These are phyloP conservation scores for Drosophila elegans DNA, from an alignment of 1,140 invertebrate species.

Conservation along the genomic window DNA sequence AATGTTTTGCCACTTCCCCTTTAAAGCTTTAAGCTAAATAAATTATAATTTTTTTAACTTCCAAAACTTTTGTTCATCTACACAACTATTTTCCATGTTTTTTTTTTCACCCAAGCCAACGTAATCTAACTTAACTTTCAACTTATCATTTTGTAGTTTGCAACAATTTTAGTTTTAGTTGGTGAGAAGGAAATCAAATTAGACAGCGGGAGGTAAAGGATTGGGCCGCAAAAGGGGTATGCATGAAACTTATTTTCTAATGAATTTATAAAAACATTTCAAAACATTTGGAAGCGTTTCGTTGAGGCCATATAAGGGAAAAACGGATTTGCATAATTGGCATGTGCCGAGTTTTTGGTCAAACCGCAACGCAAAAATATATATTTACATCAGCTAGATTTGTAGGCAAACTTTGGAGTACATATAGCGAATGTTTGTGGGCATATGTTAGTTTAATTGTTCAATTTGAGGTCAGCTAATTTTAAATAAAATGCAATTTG, in stretches of 20 bases:
- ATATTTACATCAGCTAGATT: constrained; percentile 28
- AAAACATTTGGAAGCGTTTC: constrained; percentile 63
- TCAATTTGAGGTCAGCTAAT: constrained; percentile 16
- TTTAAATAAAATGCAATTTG: background rate
- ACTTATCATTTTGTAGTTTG: constrained; percentile 69
- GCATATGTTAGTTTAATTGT: background rate
- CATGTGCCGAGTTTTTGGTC: constrained; percentile 40
- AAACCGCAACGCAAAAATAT: constrained; percentile 14
- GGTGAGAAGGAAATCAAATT: constrained; percentile 58
- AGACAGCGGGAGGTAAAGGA: constrained; percentile 16
- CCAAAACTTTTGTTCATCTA: background rate
- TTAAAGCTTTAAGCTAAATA: background rate
- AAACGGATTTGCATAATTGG: constrained; percentile 72
- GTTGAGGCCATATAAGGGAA: constrained; percentile 47
- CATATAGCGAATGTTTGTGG: background rate
- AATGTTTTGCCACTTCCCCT: background rate
- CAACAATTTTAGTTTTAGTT: constrained; percentile 21
- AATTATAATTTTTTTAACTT: background rate
- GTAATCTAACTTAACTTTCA: constrained; percentile 52
- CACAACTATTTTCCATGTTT: background rate
- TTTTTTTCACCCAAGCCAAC: background rate
- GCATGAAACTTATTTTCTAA: constrained; percentile 60
- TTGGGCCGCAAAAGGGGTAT: background rate
- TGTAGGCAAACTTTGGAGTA: constrained; percentile 6
- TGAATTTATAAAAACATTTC: constrained; percentile 78